These are phyloP conservation scores for Diabrotica virgifera DNA, from an alignment of 1,140 invertebrate genomes.

Conservation along the genomic window DNA sequence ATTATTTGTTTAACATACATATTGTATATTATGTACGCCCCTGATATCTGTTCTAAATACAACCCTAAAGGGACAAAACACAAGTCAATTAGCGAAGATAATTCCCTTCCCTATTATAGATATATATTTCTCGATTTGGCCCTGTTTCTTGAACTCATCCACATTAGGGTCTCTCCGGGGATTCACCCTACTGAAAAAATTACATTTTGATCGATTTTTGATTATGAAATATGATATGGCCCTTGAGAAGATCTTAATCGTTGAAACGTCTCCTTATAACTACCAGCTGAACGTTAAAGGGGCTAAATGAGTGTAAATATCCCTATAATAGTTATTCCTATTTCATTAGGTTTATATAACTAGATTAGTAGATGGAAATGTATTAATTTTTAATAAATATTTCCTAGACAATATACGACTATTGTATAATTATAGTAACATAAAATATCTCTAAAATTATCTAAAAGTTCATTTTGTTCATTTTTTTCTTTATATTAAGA, in stretches of 20 bases:
- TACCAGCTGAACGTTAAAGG: slow-evolving; percentile 12
- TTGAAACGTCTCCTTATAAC: slow-evolving; percentile 4
- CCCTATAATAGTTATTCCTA: not conserved
- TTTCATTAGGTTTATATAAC: not conserved
- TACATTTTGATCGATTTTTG: slow-evolving; percentile 26
- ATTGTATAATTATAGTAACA: no score
- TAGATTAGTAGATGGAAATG: no score
- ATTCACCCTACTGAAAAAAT: slow-evolving; percentile 11
- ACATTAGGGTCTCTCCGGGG: slow-evolving; percentile 17
- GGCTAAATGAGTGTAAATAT: slow-evolving; percentile 6
- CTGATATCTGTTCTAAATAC: no score
- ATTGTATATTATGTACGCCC: no score
- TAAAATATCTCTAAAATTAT: no score
- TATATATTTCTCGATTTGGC: slow-evolving; percentile 12
- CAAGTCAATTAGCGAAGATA: slow-evolving; percentile 11
- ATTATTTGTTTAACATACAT: no score
- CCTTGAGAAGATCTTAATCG: slow-evolving; percentile 16
- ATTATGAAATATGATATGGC: slow-evolving; percentile 24
- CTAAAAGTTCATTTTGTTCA: no score
- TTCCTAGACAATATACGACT: not conserved
- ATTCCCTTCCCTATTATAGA: slow-evolving; percentile 11
- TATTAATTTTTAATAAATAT: not conserved
- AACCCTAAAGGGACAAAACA: not conserved
- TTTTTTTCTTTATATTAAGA: no score
- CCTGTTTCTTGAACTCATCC: slow-evolving; percentile 11